phyloP scores from a whole-genome alignment of 1,140 invertebrate genomes.

The Drosophila bifasciata region DNA sequence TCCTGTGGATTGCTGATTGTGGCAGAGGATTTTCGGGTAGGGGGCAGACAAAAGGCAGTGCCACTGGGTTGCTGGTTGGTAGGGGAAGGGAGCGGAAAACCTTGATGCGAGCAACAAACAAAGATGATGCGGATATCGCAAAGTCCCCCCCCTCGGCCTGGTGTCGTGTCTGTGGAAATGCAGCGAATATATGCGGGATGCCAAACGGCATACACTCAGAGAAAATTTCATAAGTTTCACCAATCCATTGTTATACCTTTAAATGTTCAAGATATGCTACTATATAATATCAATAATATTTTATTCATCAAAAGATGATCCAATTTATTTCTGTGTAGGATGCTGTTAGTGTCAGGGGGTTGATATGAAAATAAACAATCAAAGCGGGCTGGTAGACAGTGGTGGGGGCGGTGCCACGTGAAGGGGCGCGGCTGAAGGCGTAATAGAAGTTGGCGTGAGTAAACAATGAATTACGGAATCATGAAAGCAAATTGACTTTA shows the following conservation, averaged over 20 bases:
- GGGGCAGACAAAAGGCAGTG: constrained; percentile 18
- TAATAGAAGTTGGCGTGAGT: constrained; percentile 79
- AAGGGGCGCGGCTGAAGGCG: constrained; percentile 46
- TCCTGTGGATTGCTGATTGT: constrained; percentile 16
- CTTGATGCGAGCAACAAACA: constrained; percentile 66
- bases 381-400: constrained; percentile 15
- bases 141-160: constrained; percentile 25
- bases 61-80: constrained; percentile 26
- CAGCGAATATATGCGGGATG: constrained; percentile 76
- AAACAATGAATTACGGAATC: constrained; percentile 83
- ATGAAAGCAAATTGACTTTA: constrained; percentile 83
- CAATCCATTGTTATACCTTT: too few species aligned
- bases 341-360: not conserved
- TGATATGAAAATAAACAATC: constrained; percentile 69
- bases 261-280: too few species aligned
- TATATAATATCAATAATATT: too few species aligned
- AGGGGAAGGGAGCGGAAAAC: constrained; percentile 30
- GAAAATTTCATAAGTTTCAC: too few species aligned
- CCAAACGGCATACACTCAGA: not conserved
- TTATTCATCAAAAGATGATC: too few species aligned
- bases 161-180: constrained; percentile 46
- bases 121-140: constrained; percentile 79
- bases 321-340: too few species aligned
- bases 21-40: constrained; percentile 23
- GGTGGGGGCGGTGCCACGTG: not conserved